These are phyloP conservation scores for Formicarius rufipectus DNA, from an alignment of 2,113 vertebrate species.

Conservation along the genomic window DNA sequence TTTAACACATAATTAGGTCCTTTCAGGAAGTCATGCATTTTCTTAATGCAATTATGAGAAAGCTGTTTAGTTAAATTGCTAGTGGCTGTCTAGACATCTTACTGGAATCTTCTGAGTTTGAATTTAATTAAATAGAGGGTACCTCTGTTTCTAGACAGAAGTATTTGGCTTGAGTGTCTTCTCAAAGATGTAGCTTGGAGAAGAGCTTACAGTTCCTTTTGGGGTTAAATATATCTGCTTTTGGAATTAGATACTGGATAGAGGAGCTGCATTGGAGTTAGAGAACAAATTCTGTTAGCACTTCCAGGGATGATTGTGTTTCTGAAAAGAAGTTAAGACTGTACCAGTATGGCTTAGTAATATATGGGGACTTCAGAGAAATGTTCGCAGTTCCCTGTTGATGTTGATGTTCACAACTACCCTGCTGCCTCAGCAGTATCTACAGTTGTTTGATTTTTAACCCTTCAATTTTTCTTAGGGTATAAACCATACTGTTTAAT, in stretches of 20 bases:
- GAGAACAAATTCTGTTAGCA: neutral
- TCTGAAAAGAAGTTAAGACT: neutral
- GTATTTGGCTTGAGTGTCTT: neutral
- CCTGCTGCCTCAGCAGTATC: neutral
- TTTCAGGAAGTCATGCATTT: neutral
- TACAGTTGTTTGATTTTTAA: neutral
- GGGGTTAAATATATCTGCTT: neutral
- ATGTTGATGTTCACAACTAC: neutral
- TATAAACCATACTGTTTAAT: neutral
- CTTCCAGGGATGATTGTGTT: neutral
- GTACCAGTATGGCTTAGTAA: neutral
- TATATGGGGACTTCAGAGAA: neutral
- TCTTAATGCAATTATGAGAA: constrained; percentile 1
- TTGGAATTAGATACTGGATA: neutral
- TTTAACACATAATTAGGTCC: neutral
- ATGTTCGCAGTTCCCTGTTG: neutral
- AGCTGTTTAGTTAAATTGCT: constrained; percentile 9
- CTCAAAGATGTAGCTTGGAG: constrained; percentile 15
- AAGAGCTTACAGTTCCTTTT: neutral
- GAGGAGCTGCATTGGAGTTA: neutral
- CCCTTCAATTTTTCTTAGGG: neutral
- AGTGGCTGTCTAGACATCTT: constrained; percentile 16
- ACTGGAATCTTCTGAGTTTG: neutral
- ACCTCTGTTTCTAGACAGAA: neutral
- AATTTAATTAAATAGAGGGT: constrained; percentile 42